phyloP scores from a whole-genome alignment of 1,140 invertebrate species.

The Diachasmimorpha longicaudata region DNA sequence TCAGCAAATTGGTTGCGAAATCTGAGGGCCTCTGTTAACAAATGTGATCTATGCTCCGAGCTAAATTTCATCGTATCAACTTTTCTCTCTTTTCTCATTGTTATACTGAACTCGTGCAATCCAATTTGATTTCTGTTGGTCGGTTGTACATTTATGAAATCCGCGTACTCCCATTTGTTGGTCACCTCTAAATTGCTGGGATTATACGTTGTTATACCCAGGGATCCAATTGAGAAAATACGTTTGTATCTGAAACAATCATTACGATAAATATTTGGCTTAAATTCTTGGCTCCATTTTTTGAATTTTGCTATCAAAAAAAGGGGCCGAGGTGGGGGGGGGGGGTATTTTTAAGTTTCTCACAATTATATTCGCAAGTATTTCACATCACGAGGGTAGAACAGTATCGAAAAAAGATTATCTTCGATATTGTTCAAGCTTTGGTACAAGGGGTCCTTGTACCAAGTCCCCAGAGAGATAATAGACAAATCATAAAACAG shows the following conservation, averaged over 20 bases:
- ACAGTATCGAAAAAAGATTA: too few relatives aligned
- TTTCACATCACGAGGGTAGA: too few relatives aligned
- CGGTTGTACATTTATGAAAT: conserved; percentile 79
- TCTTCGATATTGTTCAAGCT: too few relatives aligned
- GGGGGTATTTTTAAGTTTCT: too few relatives aligned
- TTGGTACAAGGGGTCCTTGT: too few relatives aligned
- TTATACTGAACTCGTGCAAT: conserved; percentile 81
- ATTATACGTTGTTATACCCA: conserved; percentile 97
- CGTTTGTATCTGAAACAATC: conserved; percentile 84
- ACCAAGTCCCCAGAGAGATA: too few relatives aligned
- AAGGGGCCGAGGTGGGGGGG: too few relatives aligned
- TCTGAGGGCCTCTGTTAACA: conserved; percentile 90
- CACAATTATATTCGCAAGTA: too few relatives aligned
- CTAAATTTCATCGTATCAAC: conserved; percentile 95
- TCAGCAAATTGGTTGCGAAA: conserved; percentile 81
- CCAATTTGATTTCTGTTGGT: conserved; percentile 64
- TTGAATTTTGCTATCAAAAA: too few relatives aligned
- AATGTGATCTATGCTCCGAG: conserved; percentile 91
- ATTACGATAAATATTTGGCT: conserved; percentile 24
- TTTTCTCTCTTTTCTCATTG: conserved; percentile 89
- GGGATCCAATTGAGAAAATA: conserved; percentile 95
- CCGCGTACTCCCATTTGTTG: conserved; percentile 90
- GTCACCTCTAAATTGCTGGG: conserved; percentile 93
- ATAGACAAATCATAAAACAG: too few relatives aligned
- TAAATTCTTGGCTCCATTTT: too few relatives aligned